Percentiles rank a stretch among this genome's conserved stretches.
Evolutionary conservation across 2,888 invertebrate genomes (phyloP).

Genomic region (Tortricodes alternella): DNA sequence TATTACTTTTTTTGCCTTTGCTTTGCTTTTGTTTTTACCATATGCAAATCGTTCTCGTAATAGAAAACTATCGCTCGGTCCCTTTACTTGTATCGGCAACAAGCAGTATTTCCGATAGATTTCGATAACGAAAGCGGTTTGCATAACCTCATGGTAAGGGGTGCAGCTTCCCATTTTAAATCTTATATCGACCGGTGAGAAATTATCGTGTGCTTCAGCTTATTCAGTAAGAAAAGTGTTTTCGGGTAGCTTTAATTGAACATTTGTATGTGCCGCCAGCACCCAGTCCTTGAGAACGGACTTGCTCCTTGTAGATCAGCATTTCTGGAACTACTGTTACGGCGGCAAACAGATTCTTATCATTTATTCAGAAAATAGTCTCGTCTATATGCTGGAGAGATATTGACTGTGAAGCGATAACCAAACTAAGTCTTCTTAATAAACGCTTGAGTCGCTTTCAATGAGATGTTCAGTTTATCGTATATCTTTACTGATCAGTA

Average conservation of each 20-base stretch:
- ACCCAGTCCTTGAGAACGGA: neutral
- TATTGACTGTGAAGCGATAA: constrained; percentile 3
- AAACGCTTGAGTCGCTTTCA: neutral
- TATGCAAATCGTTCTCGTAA: too few relatives aligned
- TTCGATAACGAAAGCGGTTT: too few relatives aligned
- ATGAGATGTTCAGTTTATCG: neutral
- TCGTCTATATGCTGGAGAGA: constrained; percentile 4
- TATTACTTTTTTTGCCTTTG: too few relatives aligned
- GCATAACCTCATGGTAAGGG: too few relatives aligned
- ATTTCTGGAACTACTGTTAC: constrained; percentile 1
- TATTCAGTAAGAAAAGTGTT: neutral
- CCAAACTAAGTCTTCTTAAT: neutral
- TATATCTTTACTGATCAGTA: neutral
- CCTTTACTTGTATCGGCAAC: too few relatives aligned
- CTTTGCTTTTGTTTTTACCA: too few relatives aligned
- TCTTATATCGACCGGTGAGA: too few relatives aligned
- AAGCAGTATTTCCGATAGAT: too few relatives aligned
- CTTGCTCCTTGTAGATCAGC: constrained; percentile 9
- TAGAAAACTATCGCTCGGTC: too few relatives aligned
- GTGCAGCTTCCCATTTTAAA: too few relatives aligned
- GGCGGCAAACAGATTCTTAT: constrained; percentile 7
- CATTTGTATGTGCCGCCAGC: neutral
- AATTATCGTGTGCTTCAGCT: neutral
- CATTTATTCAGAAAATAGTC: constrained; percentile 20
- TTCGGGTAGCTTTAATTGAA: neutral